Conservation (phyloP, 2,797 vertebrate species). For the Pogonophryne albipinna region DNA sequence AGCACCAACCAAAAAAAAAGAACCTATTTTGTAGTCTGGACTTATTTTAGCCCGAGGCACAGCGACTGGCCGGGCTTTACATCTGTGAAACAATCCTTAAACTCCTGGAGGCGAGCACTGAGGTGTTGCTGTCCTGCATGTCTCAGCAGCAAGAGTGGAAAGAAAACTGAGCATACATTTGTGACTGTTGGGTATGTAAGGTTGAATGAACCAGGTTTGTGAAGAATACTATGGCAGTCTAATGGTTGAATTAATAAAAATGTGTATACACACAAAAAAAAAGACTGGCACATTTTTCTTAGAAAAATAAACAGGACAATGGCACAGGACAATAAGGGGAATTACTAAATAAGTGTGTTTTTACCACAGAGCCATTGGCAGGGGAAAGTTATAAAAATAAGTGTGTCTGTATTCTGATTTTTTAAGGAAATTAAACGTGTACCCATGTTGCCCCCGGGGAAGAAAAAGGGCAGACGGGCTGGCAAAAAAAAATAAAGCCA, state of each 20-base stretch:
- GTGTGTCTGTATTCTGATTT: conserved; percentile 67
- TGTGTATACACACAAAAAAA: conserved; percentile 33
- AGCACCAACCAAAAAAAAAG: conserved; percentile 13
- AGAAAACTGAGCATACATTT: conserved; percentile 27
- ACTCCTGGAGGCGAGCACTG: conserved; percentile 33
- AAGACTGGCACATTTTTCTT: conserved; percentile 54
- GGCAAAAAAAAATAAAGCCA: conserved; percentile 34
- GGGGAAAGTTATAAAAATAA: conserved; percentile 72
- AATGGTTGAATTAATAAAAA: conserved; percentile 65
- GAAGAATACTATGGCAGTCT: conserved; percentile 59
- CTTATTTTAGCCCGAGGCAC: conserved; percentile 50
- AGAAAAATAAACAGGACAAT: conserved; percentile 78
- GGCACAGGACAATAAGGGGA: conserved; percentile 75
- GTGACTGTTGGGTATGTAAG: conserved; percentile 37
- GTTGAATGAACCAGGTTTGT: conserved; percentile 44
- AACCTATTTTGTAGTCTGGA: conserved; percentile 27
- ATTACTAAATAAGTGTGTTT: conserved; percentile 64
- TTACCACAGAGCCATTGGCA: conserved; percentile 61
- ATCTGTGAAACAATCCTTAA: conserved; percentile 25
- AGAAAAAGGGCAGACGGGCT: conserved; percentile 45
- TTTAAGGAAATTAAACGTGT: conserved; percentile 65
- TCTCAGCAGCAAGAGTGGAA: conserved; percentile 31
- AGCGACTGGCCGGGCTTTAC: not conserved
- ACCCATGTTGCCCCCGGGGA: conserved; percentile 51
- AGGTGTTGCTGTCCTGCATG: conserved; percentile 34